Base-by-base conservation (phyloP, 2,888 invertebrate genomes). In the Andrena trimmerana region DNA sequence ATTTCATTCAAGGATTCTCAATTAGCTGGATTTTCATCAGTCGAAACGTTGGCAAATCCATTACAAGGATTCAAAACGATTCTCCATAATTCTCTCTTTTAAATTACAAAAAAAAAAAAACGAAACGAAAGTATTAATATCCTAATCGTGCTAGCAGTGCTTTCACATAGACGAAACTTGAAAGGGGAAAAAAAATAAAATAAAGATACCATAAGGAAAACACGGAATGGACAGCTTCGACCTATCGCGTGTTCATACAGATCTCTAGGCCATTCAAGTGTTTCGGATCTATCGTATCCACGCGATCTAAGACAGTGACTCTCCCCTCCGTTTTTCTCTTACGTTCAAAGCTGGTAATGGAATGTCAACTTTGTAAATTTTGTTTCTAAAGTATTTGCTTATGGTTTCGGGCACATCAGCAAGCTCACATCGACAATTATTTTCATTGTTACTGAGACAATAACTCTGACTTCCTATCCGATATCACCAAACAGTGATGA, bases 11-110 rank as follows among this genome's bases (percentile, higher is more conserved):
- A 88, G 89, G 90, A 91, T 88, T 89, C 84, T 86, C 88, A 83
- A 85, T 91, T 91, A 88, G 86, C 85, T 82, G 89, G 90, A 89
- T 88, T 90, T 87, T 88, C 90, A 88, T 90, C 86, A 87, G 88
- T 83, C 20, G 89, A 42, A 86, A 85, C 88, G 88, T 91, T 91
- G 90, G 89, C 90, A 90, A 90, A 89, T 90, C 90, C 88, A 85
- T 90, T 87, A 84, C 85, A 78, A 84, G 88, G 84, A 86, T 85
- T 90, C 78, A 68, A 80, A 86, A 66, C 74, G 78, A 81, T 80
- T 67, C 42, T 83, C 79, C 75, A 73, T 83, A 77, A 80, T 87
- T 88, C 72, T 85, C 73, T 78, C 68, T 79, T 83, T 83, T 29
- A 63, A 57, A 76, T 82, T 76, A 36, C 63, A 66, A 67, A 52